Base-by-base conservation (phyloP, 2,888 invertebrate genomes). In the Xanthorhoe designata region DNA sequence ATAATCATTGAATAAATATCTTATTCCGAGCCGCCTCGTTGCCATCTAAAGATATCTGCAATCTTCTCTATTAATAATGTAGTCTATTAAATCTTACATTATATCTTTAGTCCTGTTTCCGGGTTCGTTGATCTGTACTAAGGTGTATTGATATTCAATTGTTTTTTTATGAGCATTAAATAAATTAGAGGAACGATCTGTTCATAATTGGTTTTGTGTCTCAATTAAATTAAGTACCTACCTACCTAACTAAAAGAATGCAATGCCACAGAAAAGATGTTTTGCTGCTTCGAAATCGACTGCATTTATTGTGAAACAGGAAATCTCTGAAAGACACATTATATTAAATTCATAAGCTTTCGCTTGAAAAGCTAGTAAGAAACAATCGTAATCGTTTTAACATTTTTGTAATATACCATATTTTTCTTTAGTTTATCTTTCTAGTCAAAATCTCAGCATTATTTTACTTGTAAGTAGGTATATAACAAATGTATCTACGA, bases 41-140 rank as follows among this genome's bases (percentile, higher is more conserved):
- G 38, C 38, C 61, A 50, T 61, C 61, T 13, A 42, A 50, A 53
- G 50, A 38, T 61, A 55, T 61, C 61, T 61, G 1, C 35, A 38
- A 61, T 61, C 49, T 55, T 38, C 38, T 38, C 18, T 32, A 32
- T 42, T 42, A 13, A 13, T 42, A 13, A 13, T 4, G 24, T 24
- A 4, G 24, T 24, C 24, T 24, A 24, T 4, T 13, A 42, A n/a
- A n/a, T n/a, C 38, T 13, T 42, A 1, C 2, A 42, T 42, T 13
- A 42, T 42, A 42, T 47, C 49, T 54, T 32, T 55, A 17, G 54
- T 50, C 54, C 47, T 18, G 18, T 35, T 55, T 55, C 55, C 61
- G 47, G 61, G 61, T 61, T 61, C 54, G 32, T 47, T 61, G 61
- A 61, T 35, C 18, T 45, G 47, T 50, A 38, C 49, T 24, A 55